Evolutionary conservation across 2,113 vertebrate genomes (phyloP).

Genomic region (Oncorhynchus mykiss): DNA sequence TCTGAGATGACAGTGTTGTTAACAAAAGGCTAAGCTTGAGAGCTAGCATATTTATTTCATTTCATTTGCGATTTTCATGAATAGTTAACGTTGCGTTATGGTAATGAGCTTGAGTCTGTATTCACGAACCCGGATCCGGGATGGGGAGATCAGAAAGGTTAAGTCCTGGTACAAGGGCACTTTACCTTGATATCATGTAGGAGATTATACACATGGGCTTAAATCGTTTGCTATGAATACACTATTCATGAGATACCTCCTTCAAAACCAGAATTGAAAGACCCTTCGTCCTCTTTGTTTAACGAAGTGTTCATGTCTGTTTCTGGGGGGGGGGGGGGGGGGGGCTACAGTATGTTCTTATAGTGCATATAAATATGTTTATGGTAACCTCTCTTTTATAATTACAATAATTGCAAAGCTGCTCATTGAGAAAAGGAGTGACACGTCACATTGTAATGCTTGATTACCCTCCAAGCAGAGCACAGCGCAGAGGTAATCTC

Average conservation of each 20-base stretch:
- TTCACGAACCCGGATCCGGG: too few species aligned
- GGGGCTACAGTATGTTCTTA: neutral
- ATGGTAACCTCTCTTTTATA: conserved; percentile 24
- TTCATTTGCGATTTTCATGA: too few species aligned
- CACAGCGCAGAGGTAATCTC: conserved; percentile 57
- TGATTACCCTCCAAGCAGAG: conserved; percentile 62
- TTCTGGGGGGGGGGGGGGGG: neutral
- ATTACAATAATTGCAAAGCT: conserved; percentile 4
- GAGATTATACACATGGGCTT: too few species aligned
- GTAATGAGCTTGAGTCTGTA: too few species aligned
- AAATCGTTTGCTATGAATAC: conserved; percentile 9
- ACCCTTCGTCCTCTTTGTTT: neutral
- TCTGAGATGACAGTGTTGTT: too few species aligned
- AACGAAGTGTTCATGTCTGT: conserved; percentile 1
- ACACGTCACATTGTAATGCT: conserved; percentile 45
- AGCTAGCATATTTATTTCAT: too few species aligned
- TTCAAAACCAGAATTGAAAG: conserved; percentile 2
- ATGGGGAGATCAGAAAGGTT: too few species aligned
- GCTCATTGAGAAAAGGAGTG: conserved; percentile 45
- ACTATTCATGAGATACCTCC: conserved; percentile 37
- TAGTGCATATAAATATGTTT: conserved; percentile 26
- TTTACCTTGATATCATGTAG: too few species aligned
- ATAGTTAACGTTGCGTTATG: too few species aligned
- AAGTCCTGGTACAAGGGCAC: too few species aligned
- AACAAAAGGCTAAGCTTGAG: too few species aligned